Conservation (phyloP, 2,888 invertebrate species). For the Arenicola marina region DNA sequence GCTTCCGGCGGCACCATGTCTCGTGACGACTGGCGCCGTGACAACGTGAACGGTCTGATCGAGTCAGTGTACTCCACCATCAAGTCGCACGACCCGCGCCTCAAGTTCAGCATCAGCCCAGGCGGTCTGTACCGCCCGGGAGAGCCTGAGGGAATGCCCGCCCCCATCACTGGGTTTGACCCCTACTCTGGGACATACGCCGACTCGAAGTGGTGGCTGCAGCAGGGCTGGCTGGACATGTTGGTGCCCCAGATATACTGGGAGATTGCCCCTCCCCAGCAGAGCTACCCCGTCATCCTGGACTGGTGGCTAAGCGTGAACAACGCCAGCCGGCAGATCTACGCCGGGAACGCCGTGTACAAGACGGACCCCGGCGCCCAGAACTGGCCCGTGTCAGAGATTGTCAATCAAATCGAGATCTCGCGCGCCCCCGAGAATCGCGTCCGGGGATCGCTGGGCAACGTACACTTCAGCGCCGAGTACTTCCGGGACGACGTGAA, state of each 20-base stretch:
- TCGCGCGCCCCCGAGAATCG: slow-evolving; percentile 22
- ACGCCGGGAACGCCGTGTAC: slow-evolving; percentile 43
- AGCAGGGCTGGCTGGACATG: slow-evolving; percentile 51
- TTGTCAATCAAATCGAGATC: slow-evolving; percentile 41
- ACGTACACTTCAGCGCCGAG: slow-evolving; percentile 45
- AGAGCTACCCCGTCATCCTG: slow-evolving; percentile 48
- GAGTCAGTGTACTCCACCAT: slow-evolving; percentile 31
- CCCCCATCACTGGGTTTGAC: slow-evolving; percentile 40
- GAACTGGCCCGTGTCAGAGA: slow-evolving; percentile 41
- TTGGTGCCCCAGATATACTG: slow-evolving; percentile 54
- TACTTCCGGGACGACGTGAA: slow-evolving; percentile 38
- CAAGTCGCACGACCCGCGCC: not conserved
- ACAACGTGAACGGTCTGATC: slow-evolving; percentile 46
- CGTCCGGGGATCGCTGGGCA: slow-evolving; percentile 35
- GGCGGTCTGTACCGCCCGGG: slow-evolving; percentile 50
- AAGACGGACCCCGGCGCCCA: slow-evolving; percentile 28
- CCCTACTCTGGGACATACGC: slow-evolving; percentile 45
- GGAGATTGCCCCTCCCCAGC: slow-evolving; percentile 48
- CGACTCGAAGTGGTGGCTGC: slow-evolving; percentile 49
- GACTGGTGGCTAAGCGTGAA: slow-evolving; percentile 53
- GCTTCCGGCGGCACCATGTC: slow-evolving; percentile 41
- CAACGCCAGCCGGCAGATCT: slow-evolving; percentile 38
- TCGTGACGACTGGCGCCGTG: slow-evolving; percentile 44
- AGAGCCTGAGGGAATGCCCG: slow-evolving; percentile 39
- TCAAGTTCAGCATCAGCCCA: slow-evolving; percentile 17